Evolutionary conservation across 1,140 invertebrate genomes (phyloP), one percentile per base, ranked within the genome.

Genomic region (Drosophila guanche): DNA sequence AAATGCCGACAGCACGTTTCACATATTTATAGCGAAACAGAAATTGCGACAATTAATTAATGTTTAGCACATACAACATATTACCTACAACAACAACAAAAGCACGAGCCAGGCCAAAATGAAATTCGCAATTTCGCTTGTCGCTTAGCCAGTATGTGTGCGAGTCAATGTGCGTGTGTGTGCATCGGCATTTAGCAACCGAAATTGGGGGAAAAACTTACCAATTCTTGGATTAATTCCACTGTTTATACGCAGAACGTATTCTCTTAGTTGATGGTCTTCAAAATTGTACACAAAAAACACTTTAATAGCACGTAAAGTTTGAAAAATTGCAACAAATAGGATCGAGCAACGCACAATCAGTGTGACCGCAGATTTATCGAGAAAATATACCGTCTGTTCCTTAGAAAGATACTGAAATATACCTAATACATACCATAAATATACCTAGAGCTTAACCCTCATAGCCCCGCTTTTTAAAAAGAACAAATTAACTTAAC

Each of bases 121-220:
- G 29, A 76, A 62, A 80, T 85, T 85, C 62, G 76, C 76, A 76
- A 85, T 68, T 73, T 85, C 63, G 69, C 72, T 55, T 73, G 67
- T 59, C 60, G 59, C 48, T 56, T 52, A 41, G 10, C 33, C 33
- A 37, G 33, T 59, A 55, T 73, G 52, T 57, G 16, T 48, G 33
- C 51, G 60, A 53, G 20, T 42, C 40, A n/a, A 33, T 61, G 53
- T 46, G 40, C 16, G 33, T 42, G 37, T 62, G 55, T 57, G 22
- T 59, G 20, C 41, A 54, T 51, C 46, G 45, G 41, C 63, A 61
- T 47, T 51, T 68, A 59, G 20, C 12, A 7, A 22, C 42, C 27
- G 37, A 67, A 48, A 58, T 10, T 47, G 12, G 16, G 6, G 16
- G 20, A 5, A 40, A 29, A 53, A 72, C 79, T 85, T 80, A 84